Evolutionary conservation across 2,113 vertebrate species (phyloP).

Genomic region (Chaetura pelagica): DNA sequence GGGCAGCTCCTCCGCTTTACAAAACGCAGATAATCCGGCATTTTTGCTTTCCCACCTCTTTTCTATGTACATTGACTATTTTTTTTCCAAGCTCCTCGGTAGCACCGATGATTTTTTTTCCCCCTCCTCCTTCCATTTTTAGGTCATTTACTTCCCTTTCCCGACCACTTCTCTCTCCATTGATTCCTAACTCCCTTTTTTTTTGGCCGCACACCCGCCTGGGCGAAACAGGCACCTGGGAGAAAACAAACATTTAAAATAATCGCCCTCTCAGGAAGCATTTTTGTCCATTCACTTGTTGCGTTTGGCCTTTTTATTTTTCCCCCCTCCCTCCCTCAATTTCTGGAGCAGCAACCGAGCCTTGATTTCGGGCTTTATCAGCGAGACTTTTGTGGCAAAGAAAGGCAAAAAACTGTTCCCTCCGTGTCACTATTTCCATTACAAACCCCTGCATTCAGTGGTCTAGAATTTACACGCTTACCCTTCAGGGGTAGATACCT

Average conservation of each 20-base stretch:
- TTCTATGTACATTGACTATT: too few relatives aligned
- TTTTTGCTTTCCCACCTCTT: background rate
- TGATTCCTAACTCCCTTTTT: background rate
- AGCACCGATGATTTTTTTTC: background rate
- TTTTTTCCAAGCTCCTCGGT: background rate
- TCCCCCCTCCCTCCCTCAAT: background rate
- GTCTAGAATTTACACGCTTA: background rate
- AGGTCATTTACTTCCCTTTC: background rate
- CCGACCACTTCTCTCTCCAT: background rate
- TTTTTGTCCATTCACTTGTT: background rate
- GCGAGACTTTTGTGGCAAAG: background rate
- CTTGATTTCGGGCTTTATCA: background rate
- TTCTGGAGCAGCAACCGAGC: background rate
- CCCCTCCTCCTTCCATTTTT: background rate
- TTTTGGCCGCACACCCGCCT: background rate
- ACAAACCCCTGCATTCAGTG: background rate
- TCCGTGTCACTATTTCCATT: conserved; percentile 16
- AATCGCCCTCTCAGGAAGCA: background rate
- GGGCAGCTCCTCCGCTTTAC: background rate
- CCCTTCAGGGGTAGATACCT: background rate
- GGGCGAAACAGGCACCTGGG: background rate
- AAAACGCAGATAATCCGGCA: background rate
- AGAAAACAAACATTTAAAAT: conserved; percentile 2
- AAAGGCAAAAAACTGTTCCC: background rate
- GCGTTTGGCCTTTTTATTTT: background rate